Conservation (phyloP, 2,113 vertebrate genomes). For the Hypanus sabinus region DNA sequence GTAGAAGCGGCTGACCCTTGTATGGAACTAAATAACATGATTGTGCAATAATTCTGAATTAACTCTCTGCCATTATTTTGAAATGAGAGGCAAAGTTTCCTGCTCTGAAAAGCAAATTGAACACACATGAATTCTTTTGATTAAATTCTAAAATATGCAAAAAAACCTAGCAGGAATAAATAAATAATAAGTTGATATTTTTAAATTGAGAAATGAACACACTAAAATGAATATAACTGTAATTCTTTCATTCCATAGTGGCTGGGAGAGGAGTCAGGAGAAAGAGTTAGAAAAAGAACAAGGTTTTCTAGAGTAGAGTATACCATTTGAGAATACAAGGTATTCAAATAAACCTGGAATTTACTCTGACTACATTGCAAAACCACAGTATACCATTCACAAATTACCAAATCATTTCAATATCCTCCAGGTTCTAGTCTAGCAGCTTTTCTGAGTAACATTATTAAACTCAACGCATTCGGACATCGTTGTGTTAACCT, state of each 20-base stretch:
- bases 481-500: too few species aligned
- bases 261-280: too few species aligned
- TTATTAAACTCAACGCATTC: too few species aligned
- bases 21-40: background rate
- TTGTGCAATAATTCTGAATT: background rate
- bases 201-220: too few species aligned
- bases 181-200: too few species aligned
- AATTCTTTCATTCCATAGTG: background rate
- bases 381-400: background rate
- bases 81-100: background rate
- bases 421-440: background rate
- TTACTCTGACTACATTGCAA: background rate
- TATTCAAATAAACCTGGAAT: background rate
- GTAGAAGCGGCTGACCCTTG: background rate
- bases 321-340: background rate
- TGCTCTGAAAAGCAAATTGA: background rate
- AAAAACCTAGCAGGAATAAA: background rate
- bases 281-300: background rate
- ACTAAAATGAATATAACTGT: background rate
- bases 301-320: background rate
- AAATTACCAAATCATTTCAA: background rate
- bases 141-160: background rate
- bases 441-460: too few species aligned
- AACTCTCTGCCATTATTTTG: background rate
- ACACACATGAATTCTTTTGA: background rate